Evolutionary conservation across 2,113 vertebrate genomes (phyloP), one percentile per base, ranked within the genome.

Genomic region (Gracilinanus agilis): DNA sequence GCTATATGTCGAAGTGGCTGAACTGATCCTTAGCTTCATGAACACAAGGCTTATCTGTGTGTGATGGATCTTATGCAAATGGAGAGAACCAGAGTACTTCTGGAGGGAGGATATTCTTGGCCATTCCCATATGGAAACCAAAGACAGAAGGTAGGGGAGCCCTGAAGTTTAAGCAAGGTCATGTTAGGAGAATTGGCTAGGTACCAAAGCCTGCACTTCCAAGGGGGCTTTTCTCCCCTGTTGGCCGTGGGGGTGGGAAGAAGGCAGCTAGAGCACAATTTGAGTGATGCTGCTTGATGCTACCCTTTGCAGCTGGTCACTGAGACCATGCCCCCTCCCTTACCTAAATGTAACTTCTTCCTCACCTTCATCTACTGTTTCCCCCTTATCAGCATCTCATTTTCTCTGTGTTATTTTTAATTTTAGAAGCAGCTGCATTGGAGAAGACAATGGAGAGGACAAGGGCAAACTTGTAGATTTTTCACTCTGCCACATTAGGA

Each of bases 1-100:
- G 16, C n/a, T 40, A 21, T 19, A 7, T 83, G 23, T 3, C 23
- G 19, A 83, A 83, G 67, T 7, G 67, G 8, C 67, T 83, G 67
- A 40, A 2, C 34, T 75, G 29, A 67, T 75, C 61, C 34, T 75
- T 21, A 6, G n/a, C 13, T 75, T n/a, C 61, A 40, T 40, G n/a
- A 40, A 83, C 67, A 40, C 67, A 40, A 83, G 19, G 19, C n/a
- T 83, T 6, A 23, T 7, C 0, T 40, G 19, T 83, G 19, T 23
- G 3, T 40, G 4, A 13, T 83, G 67, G 16, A 83, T 83, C n/a
- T 83, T 83, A 21, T 83, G 94, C 95, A 96, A 94, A 94, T 90
- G 94, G 97, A 96, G 96, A 95, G 93, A 97, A 93, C 93, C 96
- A 94, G 90, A 96, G 90, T 96, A 93, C 89, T 96, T 92, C 96